These are phyloP conservation scores for Vicugna pacos DNA, from an alignment of 2,113 vertebrate species.

Conservation along the genomic window DNA sequence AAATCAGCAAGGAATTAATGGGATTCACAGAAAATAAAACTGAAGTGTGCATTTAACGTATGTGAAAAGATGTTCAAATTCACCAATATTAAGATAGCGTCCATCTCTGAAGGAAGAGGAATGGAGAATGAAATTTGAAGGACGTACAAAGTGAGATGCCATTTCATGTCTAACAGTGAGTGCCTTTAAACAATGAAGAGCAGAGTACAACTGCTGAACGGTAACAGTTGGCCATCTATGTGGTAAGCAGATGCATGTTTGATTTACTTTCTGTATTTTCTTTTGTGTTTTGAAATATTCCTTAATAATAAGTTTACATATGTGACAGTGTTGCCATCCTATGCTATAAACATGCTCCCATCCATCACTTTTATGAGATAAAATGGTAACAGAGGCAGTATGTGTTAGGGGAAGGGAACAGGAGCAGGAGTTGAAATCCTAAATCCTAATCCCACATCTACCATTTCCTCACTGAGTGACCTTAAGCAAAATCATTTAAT, in stretches of 20 bases:
- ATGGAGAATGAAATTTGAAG: background rate
- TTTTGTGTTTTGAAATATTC: slow-evolving; percentile 4
- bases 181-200: background rate
- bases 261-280: background rate
- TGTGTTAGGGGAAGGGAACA: background rate
- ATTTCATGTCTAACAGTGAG: background rate
- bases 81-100: background rate
- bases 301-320: background rate
- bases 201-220: background rate
- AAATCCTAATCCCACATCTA: background rate
- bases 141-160: background rate
- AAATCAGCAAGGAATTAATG: background rate
- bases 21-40: background rate
- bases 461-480: background rate
- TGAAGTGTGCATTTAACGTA: background rate
- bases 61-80: background rate
- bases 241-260: background rate
- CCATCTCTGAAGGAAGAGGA: background rate
- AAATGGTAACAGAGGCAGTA: background rate
- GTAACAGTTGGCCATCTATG: background rate
- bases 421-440: background rate
- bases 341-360: background rate
- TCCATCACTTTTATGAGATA: background rate
- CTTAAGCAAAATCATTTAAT: background rate
- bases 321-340: background rate